phyloP scores from a whole-genome alignment of 2,113 vertebrate species.

The Columbina picui region DNA sequence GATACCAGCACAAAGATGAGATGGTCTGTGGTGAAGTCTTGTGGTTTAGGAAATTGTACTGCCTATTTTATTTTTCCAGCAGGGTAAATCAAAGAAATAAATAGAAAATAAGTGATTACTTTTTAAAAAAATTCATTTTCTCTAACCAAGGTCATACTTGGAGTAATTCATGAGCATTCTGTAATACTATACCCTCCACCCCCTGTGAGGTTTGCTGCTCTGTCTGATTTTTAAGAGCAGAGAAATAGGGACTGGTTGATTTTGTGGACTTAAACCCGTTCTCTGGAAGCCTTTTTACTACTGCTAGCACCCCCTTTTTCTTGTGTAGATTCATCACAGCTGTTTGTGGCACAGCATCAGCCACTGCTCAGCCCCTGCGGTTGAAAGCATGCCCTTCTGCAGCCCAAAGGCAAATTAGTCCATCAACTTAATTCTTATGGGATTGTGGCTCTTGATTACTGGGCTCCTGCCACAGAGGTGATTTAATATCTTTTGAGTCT shows the following conservation, averaged over 20 bases:
- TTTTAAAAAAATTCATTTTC: conserved; percentile 52
- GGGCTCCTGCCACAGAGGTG: conserved; percentile 13
- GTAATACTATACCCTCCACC: neutral
- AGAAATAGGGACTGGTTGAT: neutral
- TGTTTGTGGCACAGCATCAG: conserved; percentile 23
- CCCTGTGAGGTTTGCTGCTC: neutral
- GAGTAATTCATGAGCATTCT: conserved; percentile 28
- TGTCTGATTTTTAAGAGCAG: neutral
- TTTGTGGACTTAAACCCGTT: neutral
- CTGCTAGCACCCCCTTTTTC: neutral
- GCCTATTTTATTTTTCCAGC: conserved; percentile 66
- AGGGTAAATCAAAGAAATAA: conserved; percentile 63
- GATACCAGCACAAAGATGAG: conserved; percentile 53
- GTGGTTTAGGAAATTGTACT: conserved; percentile 69
- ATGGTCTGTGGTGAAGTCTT: conserved; percentile 63
- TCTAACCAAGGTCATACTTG: conserved; percentile 14
- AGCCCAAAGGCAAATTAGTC: conserved; percentile 21
- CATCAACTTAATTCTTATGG: neutral
- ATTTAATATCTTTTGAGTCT: conserved; percentile 46
- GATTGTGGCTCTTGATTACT: conserved; percentile 36
- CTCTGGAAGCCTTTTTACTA: neutral
- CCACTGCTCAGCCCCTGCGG: neutral
- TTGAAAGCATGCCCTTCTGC: neutral
- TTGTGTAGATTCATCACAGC: neutral
- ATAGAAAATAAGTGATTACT: conserved; percentile 19